Evolutionary conservation across 2,888 invertebrate genomes (phyloP), one percentile per base, ranked within the genome.

Genomic region (Monochamus alternatus): DNA sequence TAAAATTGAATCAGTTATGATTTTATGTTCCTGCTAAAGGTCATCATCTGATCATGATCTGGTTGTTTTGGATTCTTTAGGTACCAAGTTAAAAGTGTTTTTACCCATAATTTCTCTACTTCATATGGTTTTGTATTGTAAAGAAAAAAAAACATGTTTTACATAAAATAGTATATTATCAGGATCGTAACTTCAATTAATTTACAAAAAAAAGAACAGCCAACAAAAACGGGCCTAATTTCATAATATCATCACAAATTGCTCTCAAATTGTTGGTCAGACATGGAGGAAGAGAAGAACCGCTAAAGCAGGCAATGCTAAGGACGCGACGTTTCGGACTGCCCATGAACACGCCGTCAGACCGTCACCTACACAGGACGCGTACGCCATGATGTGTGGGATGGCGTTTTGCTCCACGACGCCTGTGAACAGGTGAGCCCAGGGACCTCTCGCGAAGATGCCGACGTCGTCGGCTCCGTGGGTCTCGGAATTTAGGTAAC

Each of bases 401-500:
- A 97, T 93, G 83, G 91, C 93, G 87, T 92, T 94, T 88, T 97
- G 95, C 83, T 97, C 95, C 82, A 94, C 93, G 72, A 93, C 93
- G 0, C 96, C 95, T 0, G 93, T 92, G 85, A 96, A 95, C 0
- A 97, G 90, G 85, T 96, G 96, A 0, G 95, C 89, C 94, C 94
- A 94, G 1, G 95, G 96, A 30, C 94, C 96, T 10, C 88, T 89
- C 0, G 96, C 95, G 87, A 92, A 95, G 0, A 96, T 93, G 0
- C 93, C 92, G 0, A 96, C 95, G 86, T 96, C 96, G 78, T 96
- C 96, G 0, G 94, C 95, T 0, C 94, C 95, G 82, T 95, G 95
- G 0, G 94, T 94, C 84, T 95, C 95, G n/a, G 90, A 87, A 0
- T 84, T 59, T 59, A 92, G 89, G 0, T 95, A 95, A 0, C 92